Percentiles rank a stretch among this genome's conserved stretches.
Conservation (phyloP, 1,140 invertebrate species). For the Hyphantria cunea region DNA sequence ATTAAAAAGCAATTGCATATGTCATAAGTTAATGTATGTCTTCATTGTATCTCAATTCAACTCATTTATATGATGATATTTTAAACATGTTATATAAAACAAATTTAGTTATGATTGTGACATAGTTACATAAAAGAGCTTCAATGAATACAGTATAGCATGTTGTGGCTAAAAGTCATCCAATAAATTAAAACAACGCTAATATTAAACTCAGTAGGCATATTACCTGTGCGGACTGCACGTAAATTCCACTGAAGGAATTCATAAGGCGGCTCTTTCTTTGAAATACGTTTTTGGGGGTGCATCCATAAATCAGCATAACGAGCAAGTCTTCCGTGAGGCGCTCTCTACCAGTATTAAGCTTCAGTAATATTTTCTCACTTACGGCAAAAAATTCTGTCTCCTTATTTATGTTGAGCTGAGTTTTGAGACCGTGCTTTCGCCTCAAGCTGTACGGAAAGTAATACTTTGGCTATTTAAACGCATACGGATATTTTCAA, state of each 20-base stretch:
- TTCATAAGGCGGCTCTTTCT: conserved; percentile 56
- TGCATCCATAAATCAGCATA: conserved; percentile 75
- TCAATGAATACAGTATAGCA: conserved; percentile 6
- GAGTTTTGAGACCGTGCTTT: conserved; percentile 57
- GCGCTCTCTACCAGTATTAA: conserved; percentile 72
- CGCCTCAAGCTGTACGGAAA: conserved; percentile 50
- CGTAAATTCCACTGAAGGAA: conserved; percentile 45
- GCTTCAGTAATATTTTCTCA: conserved; percentile 77
- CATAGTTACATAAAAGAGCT: conserved; percentile 1
- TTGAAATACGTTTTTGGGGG: conserved; percentile 60
- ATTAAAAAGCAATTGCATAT: too few relatives aligned
- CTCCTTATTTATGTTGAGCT: conserved; percentile 63
- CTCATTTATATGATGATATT: too few relatives aligned
- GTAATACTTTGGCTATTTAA: conserved; percentile 41
- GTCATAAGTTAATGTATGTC: too few relatives aligned
- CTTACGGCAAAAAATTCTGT: conserved; percentile 75
- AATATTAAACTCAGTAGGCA: conserved; percentile 25
- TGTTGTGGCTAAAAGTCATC: conserved; percentile 10
- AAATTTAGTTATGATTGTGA: too few relatives aligned
- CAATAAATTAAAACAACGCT: conserved; percentile 31
- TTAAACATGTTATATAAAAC: too few relatives aligned
- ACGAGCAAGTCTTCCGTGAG: conserved; percentile 69
- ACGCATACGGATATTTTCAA: conserved; percentile 24
- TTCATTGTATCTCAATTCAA: too few relatives aligned
- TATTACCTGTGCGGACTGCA: conserved; percentile 32